Conservation (phyloP, 2,888 invertebrate species). For the Brachypalpus laphriformis region DNA sequence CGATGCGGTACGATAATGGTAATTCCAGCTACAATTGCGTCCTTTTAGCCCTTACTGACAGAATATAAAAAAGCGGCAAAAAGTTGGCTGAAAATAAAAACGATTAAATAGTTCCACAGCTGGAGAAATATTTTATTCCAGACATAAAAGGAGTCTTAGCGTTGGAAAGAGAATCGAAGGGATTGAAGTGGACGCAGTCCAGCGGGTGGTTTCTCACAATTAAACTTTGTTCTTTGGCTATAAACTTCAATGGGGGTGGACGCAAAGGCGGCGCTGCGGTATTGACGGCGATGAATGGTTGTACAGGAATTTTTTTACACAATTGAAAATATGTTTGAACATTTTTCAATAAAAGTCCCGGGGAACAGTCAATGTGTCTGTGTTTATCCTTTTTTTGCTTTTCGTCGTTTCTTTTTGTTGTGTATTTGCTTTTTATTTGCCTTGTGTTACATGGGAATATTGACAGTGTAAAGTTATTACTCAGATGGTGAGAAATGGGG, state of each 20-base stretch:
- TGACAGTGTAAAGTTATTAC: constrained; percentile 67
- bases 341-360: constrained; percentile 70
- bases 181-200: background rate
- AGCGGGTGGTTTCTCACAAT: constrained; percentile 53
- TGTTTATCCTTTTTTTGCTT: constrained; percentile 9
- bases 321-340: constrained; percentile 69
- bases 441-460: constrained; percentile 65
- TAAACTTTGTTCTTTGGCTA: constrained; percentile 47
- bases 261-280: background rate
- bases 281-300: constrained; percentile 49
- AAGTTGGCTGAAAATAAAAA: constrained; percentile 45
- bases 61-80: constrained; percentile 1
- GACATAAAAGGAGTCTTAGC: constrained; percentile 35
- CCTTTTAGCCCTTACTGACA: constrained; percentile 2
- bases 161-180: background rate
- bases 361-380: constrained; percentile 34
- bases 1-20: background rate
- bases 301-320: constrained; percentile 31
- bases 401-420: constrained; percentile 3
- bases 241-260: background rate
- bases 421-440: constrained; percentile 52
- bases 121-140: constrained; percentile 52
- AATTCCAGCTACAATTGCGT: background rate
- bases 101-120: constrained; percentile 64
- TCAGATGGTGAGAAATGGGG: background rate